Percentiles rank a stretch among this genome's conserved stretches.
These are phyloP conservation scores for Staurois parvus DNA, from an alignment of 2,797 vertebrate genomes.

Conservation along the genomic window DNA sequence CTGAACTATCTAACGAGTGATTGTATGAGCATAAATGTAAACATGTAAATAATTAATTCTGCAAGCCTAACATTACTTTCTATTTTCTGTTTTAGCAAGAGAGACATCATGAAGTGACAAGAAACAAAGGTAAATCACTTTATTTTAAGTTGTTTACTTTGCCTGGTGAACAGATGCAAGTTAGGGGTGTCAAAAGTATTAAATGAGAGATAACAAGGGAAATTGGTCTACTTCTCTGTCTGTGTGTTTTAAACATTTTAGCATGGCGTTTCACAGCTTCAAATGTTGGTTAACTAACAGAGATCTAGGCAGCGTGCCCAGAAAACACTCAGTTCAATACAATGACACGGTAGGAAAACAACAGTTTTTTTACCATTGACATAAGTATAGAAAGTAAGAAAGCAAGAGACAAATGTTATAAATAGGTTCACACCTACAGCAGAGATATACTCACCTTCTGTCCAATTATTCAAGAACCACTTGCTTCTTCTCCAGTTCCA, in stretches of 20 bases:
- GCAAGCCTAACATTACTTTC: constrained; percentile 1
- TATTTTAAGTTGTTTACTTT: background rate
- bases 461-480: no score
- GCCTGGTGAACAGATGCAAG: background rate
- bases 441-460: no score
- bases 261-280: constrained; percentile 24
- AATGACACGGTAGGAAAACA: constrained; percentile 42
- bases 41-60: background rate
- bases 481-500: no score
- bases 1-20: no score
- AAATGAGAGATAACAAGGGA: background rate
- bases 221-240: background rate
- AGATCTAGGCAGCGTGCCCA: constrained; percentile 54
- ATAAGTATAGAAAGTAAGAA: constrained; percentile 30
- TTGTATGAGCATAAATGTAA: no score
- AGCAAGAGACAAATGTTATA: constrained; percentile 17
- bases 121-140: constrained; percentile 46
- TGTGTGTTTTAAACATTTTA: constrained; percentile 21
- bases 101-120: constrained; percentile 46
- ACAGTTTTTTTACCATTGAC: constrained; percentile 43
- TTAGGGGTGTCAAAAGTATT: background rate
- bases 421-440: background rate
- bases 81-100: constrained; percentile 54
- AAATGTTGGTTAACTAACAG: constrained; percentile 40
- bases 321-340: constrained; percentile 40